phyloP scores from a whole-genome alignment of 2,113 vertebrate species.

The Nerophis lumbriciformis region DNA sequence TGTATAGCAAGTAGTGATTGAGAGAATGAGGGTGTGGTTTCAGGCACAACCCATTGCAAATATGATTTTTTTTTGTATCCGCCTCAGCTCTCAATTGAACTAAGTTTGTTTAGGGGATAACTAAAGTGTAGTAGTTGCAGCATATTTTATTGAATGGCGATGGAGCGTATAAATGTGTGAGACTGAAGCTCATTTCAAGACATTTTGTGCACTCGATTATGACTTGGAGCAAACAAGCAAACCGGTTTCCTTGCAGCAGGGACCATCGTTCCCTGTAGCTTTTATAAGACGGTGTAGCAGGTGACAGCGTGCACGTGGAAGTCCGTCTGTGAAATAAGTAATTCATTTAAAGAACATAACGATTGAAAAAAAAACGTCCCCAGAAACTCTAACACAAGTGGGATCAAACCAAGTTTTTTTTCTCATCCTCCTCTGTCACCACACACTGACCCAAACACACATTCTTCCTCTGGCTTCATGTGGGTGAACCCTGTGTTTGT shows the following conservation, averaged over 20 bases:
- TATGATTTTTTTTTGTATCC: not conserved
- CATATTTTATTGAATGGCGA: not conserved
- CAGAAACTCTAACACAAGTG: conserved; percentile 33
- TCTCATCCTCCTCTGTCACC: conserved; percentile 48
- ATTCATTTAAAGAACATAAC: conserved; percentile 29
- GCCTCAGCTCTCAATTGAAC: not conserved
- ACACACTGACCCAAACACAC: conserved; percentile 44
- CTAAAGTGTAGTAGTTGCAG: not conserved
- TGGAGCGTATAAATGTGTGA: not conserved
- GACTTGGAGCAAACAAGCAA: conserved; percentile 27
- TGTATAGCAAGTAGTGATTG: not conserved
- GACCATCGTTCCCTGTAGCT: conserved; percentile 36
- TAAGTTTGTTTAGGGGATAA: not conserved
- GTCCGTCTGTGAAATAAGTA: conserved; percentile 11
- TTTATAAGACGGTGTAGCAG: conserved; percentile 21
- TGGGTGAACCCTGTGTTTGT: conserved; percentile 64
- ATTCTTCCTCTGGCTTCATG: conserved; percentile 53
- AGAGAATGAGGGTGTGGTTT: not conserved
- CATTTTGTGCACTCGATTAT: conserved; percentile 13
- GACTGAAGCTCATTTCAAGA: conserved; percentile 2
- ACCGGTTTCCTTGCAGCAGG: conserved; percentile 37
- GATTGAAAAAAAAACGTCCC: conserved; percentile 17
- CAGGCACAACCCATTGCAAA: not conserved
- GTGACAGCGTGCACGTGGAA: conserved; percentile 11
- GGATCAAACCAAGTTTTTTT: conserved; percentile 35